Evolutionary conservation across 2,113 vertebrate species (phyloP), one percentile per base, ranked within the genome.

Genomic region (Emydura subglobosa): DNA sequence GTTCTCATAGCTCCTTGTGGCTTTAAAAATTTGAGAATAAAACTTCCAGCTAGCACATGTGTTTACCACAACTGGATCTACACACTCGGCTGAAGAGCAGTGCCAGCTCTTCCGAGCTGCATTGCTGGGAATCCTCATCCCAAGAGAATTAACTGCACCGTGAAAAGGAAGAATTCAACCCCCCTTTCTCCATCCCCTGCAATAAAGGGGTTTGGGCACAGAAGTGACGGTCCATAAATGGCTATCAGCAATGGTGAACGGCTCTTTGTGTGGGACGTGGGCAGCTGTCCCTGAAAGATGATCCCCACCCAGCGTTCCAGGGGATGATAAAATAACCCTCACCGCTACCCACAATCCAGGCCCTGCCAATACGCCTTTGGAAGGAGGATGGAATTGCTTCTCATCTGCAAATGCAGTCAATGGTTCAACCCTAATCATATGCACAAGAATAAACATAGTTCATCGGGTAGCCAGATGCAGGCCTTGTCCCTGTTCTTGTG

Each of bases 1-100:
- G 11, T 74, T 29, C 91, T 85, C 44, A 86, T 6, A 31, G 74
- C 47, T 57, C 57, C 91, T 85, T 54, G 83, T 81, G 92, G 92
- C 81, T 87, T 76, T 59, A 72, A 85, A 81, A 89, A 10, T 2
- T 8, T 4, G 44, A 65, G 51, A 22, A 72, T 39, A 59, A 92
- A 91, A 87, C 16, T 74, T 84, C 13, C 85, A 1, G 4, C 31
- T 16, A 21, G 68, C 93, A 31, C 34, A 19, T 2, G 79, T 84
- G 82, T 76, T 68, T n/a, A 83, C 87, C 92, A 12, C 47, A 59
- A 83, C 9, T 80, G 39, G 59, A 74, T 39, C 10, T 25, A 11
- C 83, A 57, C 4, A 76, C 17, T 34, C 29, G 82, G 39, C 22
- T 44, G 47, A 19, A 0, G 3, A 49, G 81, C 10, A 57, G 25